Conservation (phyloP, 2,888 invertebrate species). For the Limnephilus rhombicus region DNA sequence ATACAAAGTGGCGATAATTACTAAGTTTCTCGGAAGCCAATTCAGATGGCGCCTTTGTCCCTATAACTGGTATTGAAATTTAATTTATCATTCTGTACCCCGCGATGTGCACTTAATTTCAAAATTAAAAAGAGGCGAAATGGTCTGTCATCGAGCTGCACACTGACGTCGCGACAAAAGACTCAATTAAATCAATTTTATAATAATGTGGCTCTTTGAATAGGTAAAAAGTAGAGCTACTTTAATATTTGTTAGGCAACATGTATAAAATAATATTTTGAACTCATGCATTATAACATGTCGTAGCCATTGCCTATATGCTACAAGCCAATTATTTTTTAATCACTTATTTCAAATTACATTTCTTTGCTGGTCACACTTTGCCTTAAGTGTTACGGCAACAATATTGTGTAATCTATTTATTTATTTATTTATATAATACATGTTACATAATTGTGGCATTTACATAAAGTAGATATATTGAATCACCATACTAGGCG, state of each 20-base stretch:
- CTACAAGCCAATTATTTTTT: not conserved
- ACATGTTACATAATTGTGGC: no score
- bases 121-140: constrained; percentile 33
- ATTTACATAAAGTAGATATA: no score
- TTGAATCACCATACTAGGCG: no score
- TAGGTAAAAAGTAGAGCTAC: not conserved
- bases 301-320: not conserved
- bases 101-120: constrained; percentile 15
- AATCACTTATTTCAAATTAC: not conserved
- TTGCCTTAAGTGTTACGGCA: not conserved
- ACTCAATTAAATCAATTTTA: constrained; percentile 43
- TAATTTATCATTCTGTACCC: constrained; percentile 22
- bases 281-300: not conserved
- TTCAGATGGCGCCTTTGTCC: constrained; percentile 31
- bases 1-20: constrained; percentile 29
- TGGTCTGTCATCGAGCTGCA: constrained; percentile 36
- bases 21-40: constrained; percentile 24
- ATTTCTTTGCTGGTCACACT: not conserved
- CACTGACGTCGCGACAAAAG: constrained; percentile 34
- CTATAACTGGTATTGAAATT: constrained; percentile 41
- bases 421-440: no score
- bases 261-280: not conserved
- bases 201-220: not conserved
- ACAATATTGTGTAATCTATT: not conserved
- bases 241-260: not conserved